A percentile compares a stretch with the other conserved stretches of the same genome.
Conservation (phyloP, 2,797 vertebrate genomes). For the Pangasius mekongensis region DNA sequence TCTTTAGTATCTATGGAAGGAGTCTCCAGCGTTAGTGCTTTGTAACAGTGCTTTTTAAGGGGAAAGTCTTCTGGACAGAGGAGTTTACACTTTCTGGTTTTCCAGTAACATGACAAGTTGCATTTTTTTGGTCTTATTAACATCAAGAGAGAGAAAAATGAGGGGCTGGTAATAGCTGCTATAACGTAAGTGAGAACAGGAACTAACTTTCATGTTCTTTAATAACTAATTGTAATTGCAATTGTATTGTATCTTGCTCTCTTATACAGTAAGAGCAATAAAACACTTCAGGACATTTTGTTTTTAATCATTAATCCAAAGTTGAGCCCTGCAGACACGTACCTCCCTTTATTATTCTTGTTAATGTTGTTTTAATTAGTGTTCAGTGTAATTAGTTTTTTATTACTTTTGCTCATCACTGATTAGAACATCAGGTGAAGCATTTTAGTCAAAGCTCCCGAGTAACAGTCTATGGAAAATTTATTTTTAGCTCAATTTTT, state of each 20-base stretch:
- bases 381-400: constrained; percentile 3
- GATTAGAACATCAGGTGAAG: not conserved
- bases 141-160: not conserved
- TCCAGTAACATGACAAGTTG: not conserved
- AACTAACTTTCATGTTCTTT: not conserved
- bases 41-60: not conserved
- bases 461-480: not conserved
- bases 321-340: not conserved
- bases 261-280: not conserved
- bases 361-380: constrained; percentile 3
- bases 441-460: not conserved
- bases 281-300: not conserved
- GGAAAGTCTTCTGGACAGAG: not conserved
- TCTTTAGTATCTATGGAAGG: not conserved
- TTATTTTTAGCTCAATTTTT: not conserved
- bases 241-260: not conserved
- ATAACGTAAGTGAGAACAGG: not conserved
- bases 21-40: not conserved
- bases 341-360: not conserved
- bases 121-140: not conserved
- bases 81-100: not conserved
- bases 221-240: not conserved
- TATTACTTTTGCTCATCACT: not conserved
- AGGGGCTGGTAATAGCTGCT: not conserved
- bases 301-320: not conserved